Evolutionary conservation across 2,113 vertebrate genomes (phyloP).

Genomic region (Tauraco erythrolophus): DNA sequence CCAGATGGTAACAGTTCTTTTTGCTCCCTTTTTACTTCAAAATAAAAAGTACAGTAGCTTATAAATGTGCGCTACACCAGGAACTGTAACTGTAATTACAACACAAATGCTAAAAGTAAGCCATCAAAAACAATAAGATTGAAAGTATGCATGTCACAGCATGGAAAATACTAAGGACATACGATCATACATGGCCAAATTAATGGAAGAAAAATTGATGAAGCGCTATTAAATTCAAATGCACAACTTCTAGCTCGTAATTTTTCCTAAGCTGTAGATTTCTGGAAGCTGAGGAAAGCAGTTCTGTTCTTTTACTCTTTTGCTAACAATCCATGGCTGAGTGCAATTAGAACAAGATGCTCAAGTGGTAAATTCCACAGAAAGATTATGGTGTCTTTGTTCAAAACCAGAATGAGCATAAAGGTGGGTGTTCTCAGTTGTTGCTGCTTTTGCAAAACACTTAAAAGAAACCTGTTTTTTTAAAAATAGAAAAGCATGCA

Average conservation of each 20-base stretch:
- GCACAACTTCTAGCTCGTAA: not conserved
- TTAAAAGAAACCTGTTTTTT: not conserved
- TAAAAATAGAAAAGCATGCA: not conserved
- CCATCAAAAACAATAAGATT: not conserved
- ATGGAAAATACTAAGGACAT: not conserved
- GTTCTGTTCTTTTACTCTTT: not conserved
- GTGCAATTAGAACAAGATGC: not conserved
- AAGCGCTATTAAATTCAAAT: not conserved
- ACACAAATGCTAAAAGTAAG: not conserved
- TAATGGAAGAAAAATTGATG: not conserved
- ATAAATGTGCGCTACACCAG: not conserved
- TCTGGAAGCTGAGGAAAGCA: not conserved
- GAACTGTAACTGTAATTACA: conserved; percentile 15
- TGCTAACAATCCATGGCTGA: not conserved
- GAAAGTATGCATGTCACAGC: not conserved
- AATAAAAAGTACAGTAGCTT: conserved; percentile 32
- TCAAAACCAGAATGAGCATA: not conserved
- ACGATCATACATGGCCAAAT: not conserved
- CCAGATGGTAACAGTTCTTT: conserved; percentile 65
- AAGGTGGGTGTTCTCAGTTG: not conserved
- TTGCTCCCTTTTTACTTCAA: not conserved
- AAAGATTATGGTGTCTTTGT: not conserved
- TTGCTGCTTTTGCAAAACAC: not conserved
- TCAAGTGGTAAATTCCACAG: not conserved
- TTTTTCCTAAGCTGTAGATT: not conserved